Percentiles rank a stretch among this genome's conserved stretches.
Evolutionary conservation across 2,888 invertebrate genomes (phyloP).

Genomic region (Nephrotoma flavescens): DNA sequence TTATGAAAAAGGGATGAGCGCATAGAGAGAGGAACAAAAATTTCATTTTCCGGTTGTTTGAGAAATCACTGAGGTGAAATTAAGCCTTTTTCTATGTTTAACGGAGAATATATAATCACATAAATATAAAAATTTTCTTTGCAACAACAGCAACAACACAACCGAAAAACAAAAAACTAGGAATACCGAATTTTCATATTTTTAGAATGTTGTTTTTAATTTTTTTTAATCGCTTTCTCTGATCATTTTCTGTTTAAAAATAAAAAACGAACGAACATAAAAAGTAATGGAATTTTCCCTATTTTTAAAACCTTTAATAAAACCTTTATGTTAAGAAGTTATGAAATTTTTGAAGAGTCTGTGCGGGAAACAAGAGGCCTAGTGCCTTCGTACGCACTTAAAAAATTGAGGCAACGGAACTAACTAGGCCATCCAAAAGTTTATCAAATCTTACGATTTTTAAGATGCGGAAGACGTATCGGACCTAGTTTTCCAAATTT

Average conservation of each 20-base stretch:
- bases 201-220: not conserved
- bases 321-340: no score
- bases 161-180: not conserved
- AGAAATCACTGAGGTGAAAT: slow-evolving; percentile 2
- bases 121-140: not conserved
- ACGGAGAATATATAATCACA: slow-evolving; percentile 1
- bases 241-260: not conserved
- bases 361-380: no score
- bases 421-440: no score
- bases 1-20: not conserved
- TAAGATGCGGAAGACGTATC: no score
- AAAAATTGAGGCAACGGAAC: no score
- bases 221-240: not conserved
- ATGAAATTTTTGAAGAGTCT: no score
- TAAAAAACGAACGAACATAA: not conserved
- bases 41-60: slow-evolving; percentile 2
- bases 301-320: not conserved
- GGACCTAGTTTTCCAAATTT: no score
- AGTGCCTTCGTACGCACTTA: no score
- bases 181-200: not conserved
- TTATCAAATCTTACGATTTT: no score
- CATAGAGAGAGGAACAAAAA: not conserved
- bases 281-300: not conserved
- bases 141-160: not conserved
- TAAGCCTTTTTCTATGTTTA: slow-evolving; percentile 3